phyloP scores from a whole-genome alignment of 2,113 vertebrate species.

The Reinhardtius hippoglossoides region DNA sequence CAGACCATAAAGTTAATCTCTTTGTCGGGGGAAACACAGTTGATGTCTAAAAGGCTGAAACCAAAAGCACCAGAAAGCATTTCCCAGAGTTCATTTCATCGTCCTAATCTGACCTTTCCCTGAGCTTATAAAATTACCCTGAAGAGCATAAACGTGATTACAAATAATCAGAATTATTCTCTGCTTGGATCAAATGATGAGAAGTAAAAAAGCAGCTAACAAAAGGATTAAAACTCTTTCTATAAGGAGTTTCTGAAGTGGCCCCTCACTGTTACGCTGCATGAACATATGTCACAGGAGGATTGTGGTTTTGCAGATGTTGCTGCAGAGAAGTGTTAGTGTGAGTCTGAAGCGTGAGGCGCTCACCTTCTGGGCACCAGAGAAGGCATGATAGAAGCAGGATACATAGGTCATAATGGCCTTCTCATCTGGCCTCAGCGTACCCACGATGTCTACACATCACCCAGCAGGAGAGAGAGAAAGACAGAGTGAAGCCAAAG shows the following conservation, averaged over 20 bases:
- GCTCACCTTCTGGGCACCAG: slow-evolving; percentile 99
- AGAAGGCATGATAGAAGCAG: slow-evolving; percentile 99
- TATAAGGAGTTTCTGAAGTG: too few species aligned
- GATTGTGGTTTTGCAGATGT: not conserved
- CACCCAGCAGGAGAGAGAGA: slow-evolving; percentile 71
- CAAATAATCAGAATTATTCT: not conserved
- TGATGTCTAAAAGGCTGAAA: slow-evolving; percentile 28
- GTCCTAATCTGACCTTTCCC: not conserved
- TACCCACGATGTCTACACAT: slow-evolving; percentile 95
- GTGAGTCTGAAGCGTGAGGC: slow-evolving; percentile 69
- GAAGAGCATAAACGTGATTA: not conserved
- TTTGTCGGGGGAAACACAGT: slow-evolving; percentile 22
- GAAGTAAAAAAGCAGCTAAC: too few species aligned
- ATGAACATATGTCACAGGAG: not conserved
- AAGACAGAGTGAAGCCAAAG: slow-evolving; percentile 77
- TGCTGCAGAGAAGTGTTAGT: slow-evolving; percentile 24
- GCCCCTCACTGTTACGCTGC: too few species aligned
- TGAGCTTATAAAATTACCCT: not conserved
- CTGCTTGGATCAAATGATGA: not conserved
- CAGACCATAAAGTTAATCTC: not conserved
- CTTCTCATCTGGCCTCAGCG: slow-evolving; percentile 98
- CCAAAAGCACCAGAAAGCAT: slow-evolving; percentile 18
- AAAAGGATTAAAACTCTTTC: too few species aligned
- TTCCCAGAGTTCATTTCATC: slow-evolving; percentile 2
- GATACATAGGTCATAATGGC: slow-evolving; percentile 99